A percentile compares a stretch with the other conserved stretches of the same genome.
Evolutionary conservation across 92 coral and sea anemone species (phyloP).

Genomic region (Hydrozoanthus gracilis): DNA sequence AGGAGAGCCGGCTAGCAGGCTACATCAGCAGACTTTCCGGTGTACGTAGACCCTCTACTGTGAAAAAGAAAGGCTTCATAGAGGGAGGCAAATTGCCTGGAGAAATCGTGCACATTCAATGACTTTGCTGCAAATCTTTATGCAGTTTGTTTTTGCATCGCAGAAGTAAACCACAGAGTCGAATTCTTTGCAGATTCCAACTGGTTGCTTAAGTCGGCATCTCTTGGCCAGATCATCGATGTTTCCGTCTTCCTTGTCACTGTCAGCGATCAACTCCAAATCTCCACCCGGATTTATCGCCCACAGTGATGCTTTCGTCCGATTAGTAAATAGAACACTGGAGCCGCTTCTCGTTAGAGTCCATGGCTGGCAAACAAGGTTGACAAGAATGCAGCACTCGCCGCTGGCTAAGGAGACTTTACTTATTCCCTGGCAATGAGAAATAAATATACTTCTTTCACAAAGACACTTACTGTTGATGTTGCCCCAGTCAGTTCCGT

Average conservation of each 20-base stretch:
- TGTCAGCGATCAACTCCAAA: constrained; percentile 30
- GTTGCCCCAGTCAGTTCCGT: constrained; percentile 51
- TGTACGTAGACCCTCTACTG: too few species aligned
- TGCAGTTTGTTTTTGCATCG: constrained; percentile 9
- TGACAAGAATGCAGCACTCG: background rate
- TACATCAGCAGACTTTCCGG: too few species aligned
- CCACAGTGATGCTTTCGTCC: too few species aligned
- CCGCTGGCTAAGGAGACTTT: constrained; percentile 44
- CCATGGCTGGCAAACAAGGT: too few species aligned
- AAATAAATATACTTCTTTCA: constrained; percentile 34
- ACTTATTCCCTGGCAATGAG: constrained; percentile 54
- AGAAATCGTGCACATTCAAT: background rate
- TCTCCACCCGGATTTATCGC: background rate
- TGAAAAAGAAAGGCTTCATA: too few species aligned
- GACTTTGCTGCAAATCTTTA: constrained; percentile 24
- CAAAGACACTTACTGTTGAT: constrained; percentile 61
- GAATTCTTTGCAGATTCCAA: constrained; percentile 2
- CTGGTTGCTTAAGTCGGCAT: background rate
- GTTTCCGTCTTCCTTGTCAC: constrained; percentile 28
- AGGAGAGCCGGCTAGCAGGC: too few species aligned
- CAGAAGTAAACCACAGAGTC: constrained; percentile 1
- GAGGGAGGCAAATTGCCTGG: too few species aligned
- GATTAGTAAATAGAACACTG: too few species aligned
- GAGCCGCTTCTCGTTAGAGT: too few species aligned
- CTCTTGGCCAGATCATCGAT: background rate